A percentile compares a stretch with the other conserved stretches of the same genome.
Conservation (phyloP, 2,888 invertebrate genomes). For the Epistrophe grossulariae region DNA sequence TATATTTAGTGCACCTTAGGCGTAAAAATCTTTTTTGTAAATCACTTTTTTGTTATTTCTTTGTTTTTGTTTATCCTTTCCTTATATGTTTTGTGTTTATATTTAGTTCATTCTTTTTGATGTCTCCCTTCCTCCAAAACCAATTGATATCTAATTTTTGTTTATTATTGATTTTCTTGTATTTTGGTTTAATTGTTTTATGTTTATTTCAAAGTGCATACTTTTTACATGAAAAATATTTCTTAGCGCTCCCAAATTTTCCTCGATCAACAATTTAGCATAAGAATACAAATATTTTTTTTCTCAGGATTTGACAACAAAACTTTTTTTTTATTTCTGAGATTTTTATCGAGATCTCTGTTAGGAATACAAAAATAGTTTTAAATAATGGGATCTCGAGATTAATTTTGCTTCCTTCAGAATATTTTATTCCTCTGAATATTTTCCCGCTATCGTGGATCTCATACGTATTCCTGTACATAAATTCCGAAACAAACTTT, state of each 20-base stretch:
- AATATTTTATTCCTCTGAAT: too few relatives aligned
- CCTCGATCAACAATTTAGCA: neutral
- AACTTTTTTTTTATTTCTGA: too few relatives aligned
- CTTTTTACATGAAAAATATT: neutral
- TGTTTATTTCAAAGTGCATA: neutral
- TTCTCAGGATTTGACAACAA: too few relatives aligned
- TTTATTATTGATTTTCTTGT: neutral
- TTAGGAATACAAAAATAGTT: too few relatives aligned
- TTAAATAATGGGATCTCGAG: too few relatives aligned
- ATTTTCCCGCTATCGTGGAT: too few relatives aligned
- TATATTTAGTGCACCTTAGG: constrained; percentile 56
- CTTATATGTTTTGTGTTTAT: constrained; percentile 14
- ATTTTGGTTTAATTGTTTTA: neutral
- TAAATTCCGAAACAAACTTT: too few relatives aligned
- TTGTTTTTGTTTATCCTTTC: neutral
- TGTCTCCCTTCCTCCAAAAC: neutral
- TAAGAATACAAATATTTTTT: too few relatives aligned
- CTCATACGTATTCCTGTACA: too few relatives aligned
- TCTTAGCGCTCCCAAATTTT: neutral
- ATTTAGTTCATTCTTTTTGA: neutral
- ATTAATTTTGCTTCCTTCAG: too few relatives aligned
- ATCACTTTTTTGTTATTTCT: constrained; percentile 11
- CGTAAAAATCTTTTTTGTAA: constrained; percentile 17
- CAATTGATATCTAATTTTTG: neutral
- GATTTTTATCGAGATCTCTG: too few relatives aligned